Evolutionary conservation across 1,140 invertebrate genomes (phyloP).

Genomic region (Drosophila ficusphila): DNA sequence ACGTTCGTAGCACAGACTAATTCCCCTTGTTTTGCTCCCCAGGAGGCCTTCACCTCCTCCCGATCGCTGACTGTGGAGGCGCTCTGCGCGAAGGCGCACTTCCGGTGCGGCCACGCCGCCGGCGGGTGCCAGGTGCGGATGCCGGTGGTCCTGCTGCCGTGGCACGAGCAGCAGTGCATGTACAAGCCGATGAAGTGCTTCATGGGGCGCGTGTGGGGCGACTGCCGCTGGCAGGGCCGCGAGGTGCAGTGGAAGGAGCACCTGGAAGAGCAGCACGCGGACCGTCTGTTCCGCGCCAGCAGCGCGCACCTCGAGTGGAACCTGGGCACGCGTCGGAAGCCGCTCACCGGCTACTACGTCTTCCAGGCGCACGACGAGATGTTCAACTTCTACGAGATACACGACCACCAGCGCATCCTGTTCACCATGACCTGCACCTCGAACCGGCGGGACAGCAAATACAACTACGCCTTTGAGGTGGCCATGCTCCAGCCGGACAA

Average conservation of each 20-base stretch:
- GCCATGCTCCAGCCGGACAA: constrained; percentile 72
- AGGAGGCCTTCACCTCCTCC: constrained; percentile 73
- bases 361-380: constrained; percentile 77
- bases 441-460: constrained; percentile 70
- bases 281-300: constrained; percentile 59
- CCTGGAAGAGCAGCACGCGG: constrained; percentile 61
- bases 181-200: constrained; percentile 83
- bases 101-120: constrained; percentile 69
- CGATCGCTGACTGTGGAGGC: constrained; percentile 82
- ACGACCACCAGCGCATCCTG: constrained; percentile 69
- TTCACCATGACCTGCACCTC: constrained; percentile 83
- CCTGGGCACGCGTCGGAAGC: constrained; percentile 60
- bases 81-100: constrained; percentile 77
- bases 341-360: constrained; percentile 78
- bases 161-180: constrained; percentile 82
- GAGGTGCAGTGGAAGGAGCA: constrained; percentile 82
- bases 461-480: constrained; percentile 79
- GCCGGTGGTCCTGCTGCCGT: constrained; percentile 72
- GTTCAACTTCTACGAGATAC: constrained; percentile 83
- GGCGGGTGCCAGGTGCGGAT: constrained; percentile 74
- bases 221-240: constrained; percentile 76
- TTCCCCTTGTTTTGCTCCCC: not conserved
- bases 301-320: constrained; percentile 70
- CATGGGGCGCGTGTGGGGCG: constrained; percentile 82
- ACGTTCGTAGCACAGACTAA: too few relatives aligned